Conservation (phyloP, 2,888 invertebrate genomes). For the Drosophila greeni region DNA sequence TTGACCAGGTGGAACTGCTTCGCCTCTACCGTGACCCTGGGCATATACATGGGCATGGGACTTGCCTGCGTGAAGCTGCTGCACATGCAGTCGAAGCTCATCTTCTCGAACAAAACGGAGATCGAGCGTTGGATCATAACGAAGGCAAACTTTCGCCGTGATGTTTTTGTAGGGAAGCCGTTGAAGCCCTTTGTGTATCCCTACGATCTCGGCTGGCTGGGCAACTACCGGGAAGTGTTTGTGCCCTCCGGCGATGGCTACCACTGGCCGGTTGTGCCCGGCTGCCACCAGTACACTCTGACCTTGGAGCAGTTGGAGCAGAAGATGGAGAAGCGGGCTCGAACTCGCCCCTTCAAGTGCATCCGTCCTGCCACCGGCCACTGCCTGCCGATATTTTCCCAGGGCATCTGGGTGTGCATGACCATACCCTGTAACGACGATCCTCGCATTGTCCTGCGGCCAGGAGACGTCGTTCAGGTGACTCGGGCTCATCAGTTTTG, state of each 20-base stretch:
- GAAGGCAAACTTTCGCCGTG: conserved; percentile 86
- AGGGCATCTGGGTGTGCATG: conserved; percentile 84
- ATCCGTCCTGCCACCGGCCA: conserved; percentile 84
- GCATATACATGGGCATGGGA: conserved; percentile 93
- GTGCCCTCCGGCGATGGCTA: conserved; percentile 83
- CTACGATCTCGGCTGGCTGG: conserved; percentile 87
- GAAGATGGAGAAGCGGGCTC: conserved; percentile 89
- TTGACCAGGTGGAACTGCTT: conserved; percentile 85
- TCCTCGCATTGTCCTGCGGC: conserved; percentile 84
- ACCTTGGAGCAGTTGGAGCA: conserved; percentile 93
- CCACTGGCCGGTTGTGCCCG: conserved; percentile 88
- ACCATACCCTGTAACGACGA: conserved; percentile 92
- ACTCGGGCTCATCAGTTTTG: conserved; percentile 92
- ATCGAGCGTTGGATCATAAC: conserved; percentile 98
- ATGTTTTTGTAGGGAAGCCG: too few species aligned
- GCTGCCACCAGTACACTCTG: conserved; percentile 91
- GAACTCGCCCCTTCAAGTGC: conserved; percentile 85
- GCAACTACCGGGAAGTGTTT: conserved; percentile 84
- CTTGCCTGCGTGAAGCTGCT: conserved; percentile 93
- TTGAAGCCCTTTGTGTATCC: conserved; percentile 82
- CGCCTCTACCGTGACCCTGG: conserved; percentile 88
- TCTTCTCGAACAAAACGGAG: conserved; percentile 92
- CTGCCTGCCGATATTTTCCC: conserved; percentile 85
- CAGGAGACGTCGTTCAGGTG: conserved; percentile 87
- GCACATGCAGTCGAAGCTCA: conserved; percentile 89